Base-by-base conservation (phyloP, 2,888 invertebrate genomes). In the Anagyrus pseudococci region DNA sequence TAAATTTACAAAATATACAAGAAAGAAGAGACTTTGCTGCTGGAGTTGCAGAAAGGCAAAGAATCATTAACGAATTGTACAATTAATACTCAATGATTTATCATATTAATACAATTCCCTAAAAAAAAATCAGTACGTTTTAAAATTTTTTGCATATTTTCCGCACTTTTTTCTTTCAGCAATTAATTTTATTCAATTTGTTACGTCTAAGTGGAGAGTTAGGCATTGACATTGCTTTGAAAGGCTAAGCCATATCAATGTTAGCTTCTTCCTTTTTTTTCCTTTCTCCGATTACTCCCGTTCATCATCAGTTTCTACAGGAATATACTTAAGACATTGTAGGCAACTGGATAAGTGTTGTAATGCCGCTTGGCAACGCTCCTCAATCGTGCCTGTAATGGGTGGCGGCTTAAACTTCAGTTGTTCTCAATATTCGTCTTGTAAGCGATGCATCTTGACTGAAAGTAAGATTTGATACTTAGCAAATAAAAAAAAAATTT, bases 141-240 rank as follows among this genome's bases (percentile, higher is more conserved):
- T n/a, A n/a, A n/a, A n/a, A n/a, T n/a, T n/a, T n/a, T n/a, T n/a
- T n/a, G n/a, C n/a, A n/a, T n/a, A n/a, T n/a, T n/a, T n/a, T n/a
- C n/a, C n/a, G n/a, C n/a, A n/a, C n/a, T n/a, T n/a, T n/a, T n/a
- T n/a, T n/a, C n/a, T n/a, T n/a, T n/a, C n/a, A n/a, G n/a, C n/a
- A n/a, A n/a, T n/a, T n/a, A n/a, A n/a, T n/a, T n/a, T n/a, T n/a
- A n/a, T n/a, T n/a, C n/a, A n/a, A n/a, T n/a, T n/a, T n/a, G 66
- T 64, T 62, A 19, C 78, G 77, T 2, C 74, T 74, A 0, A 88
- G 75, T 0, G 88, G 84, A 37, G 84, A 81, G 77, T 92, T 92
- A 47, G 89, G 87, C 88, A 94, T 89, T 20, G 92, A 92, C 70
- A 94, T 94, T 0, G 93, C 89, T 77, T 92, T 88, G 72, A 84